Base-by-base conservation (phyloP, 2,797 vertebrate genomes). In the Semaprochilodus insignis region DNA sequence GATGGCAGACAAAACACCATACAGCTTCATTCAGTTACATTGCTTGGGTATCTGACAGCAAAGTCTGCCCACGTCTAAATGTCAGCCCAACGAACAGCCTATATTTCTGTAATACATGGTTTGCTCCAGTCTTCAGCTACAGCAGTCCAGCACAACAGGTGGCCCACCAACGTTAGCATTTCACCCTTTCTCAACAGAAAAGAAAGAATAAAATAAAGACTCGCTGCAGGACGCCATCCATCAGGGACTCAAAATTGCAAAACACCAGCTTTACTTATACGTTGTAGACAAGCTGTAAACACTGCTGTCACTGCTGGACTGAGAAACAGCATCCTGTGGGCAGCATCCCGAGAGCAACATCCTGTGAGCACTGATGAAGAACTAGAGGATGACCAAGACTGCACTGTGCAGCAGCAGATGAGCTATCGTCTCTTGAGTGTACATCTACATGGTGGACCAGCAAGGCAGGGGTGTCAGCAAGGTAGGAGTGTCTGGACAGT, bases 91-190 rank as follows among this genome's bases (percentile, higher is more conserved):
- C 17, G 17, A 54, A 19, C 52, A 19, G 52, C 2, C 52, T 17
- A 19, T 6, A 16, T 17, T 54, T 16, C 54, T 1, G 17, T 14
- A 25, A n/a, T 6, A 23, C n/a, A 14, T 4, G n/a, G n/a, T 63
- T 17, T 31, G 4, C 11, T 57, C 21, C 17, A 5, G 19, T 31
- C 15, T 14, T 63, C 60, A 63, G 60, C 25, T 63, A 15, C 23
- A 25, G 25, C 25, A 15, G 60, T 63, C 25, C 25, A 63, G 60
- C 25, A 16, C 60, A 63, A 63, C 60, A 63, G 25, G 60, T 27
- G 60, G 60, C 21, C 27, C 70, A 23, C 70, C 59, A 59, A 40
- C 27, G 21, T 74, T 15, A 74, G 23, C 51, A 74, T 74, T 55
- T 74, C 55, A 74, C 34, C 40, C 16, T 63, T 73, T 40, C 34